Evolutionary conservation across 2,888 invertebrate genomes (phyloP).

Genomic region (Pterostichus madidus): DNA sequence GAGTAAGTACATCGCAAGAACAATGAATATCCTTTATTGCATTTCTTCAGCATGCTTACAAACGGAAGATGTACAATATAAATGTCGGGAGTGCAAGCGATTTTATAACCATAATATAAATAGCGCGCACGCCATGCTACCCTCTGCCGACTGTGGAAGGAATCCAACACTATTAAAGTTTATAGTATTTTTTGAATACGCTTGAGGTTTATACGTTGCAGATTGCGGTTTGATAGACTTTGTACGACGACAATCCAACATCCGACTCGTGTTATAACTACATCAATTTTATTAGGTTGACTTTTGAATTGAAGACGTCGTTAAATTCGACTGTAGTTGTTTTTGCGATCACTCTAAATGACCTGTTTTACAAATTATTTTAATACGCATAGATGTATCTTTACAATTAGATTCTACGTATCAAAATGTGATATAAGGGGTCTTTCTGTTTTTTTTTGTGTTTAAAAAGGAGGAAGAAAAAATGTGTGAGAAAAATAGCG

Average conservation of each 20-base stretch:
- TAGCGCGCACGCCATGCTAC: constrained; percentile 8
- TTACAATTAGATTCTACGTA: too few species aligned
- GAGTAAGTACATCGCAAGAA: constrained; percentile 11
- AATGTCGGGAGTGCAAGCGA: constrained; percentile 53
- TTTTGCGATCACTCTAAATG: too few species aligned
- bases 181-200: constrained; percentile 57
- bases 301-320: constrained; percentile 33
- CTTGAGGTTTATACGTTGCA: constrained; percentile 31
- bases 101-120: constrained; percentile 56
- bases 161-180: constrained; percentile 54
- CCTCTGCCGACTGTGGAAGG: neutral
- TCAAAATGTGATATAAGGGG: too few species aligned
- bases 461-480: too few species aligned
- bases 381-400: too few species aligned
- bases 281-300: constrained; percentile 42
- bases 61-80: constrained; percentile 37
- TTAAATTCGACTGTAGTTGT: neutral
- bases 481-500: too few species aligned
- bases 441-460: too few species aligned
- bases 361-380: too few species aligned
- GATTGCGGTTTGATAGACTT: constrained; percentile 53
- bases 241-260: neutral
- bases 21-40: constrained; percentile 55
- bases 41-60: constrained; percentile 15
- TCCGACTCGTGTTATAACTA: constrained; percentile 18